Base-by-base conservation (phyloP, 1,140 invertebrate species). In the Bursaphelenchus mucronatus region DNA sequence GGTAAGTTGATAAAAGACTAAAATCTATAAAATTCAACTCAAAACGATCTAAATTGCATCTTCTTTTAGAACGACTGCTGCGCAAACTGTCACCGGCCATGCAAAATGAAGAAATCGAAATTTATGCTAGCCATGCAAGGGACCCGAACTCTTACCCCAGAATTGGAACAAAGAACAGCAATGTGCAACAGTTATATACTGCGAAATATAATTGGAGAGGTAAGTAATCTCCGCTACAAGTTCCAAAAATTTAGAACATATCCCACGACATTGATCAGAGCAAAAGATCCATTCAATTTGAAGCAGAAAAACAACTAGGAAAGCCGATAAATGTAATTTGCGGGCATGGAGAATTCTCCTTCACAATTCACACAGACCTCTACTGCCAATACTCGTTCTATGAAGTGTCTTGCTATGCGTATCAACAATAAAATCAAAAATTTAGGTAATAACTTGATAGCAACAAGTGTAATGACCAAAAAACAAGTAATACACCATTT, bases 41-140 rank as follows among this genome's bases (percentile, higher is more conserved):
- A 66, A 69, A 55, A 11, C 11, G 9, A 10, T 15, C 30, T 30
- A 1, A 30, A 30, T 30, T 1, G 1, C 30, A 30, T 30, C 30
- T 30, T 30, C 9, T 71, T 73, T 15, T 30, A 74, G 72, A 73
- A 72, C 40, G 72, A 74, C 52, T 74, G 72, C 52, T 74, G 72
- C 49, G 68, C 64, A 54, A 70, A 70, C 43, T 74, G 72, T 43
- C 53, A 56, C n/a, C 50, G 61, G 10, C 49, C 61, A 19, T 66
- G 40, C 41, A 61, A 21, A 49, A 52, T 43, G 15, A 39, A 43
- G 6, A 39, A 44, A n/a, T 40, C 11, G 21, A 59, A 59, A 6
- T 30, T 55, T 21, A 39, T 39, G 13, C 6, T 15, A 4, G 54
- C 57, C 40, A 13, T 59, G 63, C 63, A 63, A 39, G 56, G 11